These are phyloP conservation scores for Hyalella azteca DNA, from an alignment of 2,888 invertebrate species.

Conservation along the genomic window DNA sequence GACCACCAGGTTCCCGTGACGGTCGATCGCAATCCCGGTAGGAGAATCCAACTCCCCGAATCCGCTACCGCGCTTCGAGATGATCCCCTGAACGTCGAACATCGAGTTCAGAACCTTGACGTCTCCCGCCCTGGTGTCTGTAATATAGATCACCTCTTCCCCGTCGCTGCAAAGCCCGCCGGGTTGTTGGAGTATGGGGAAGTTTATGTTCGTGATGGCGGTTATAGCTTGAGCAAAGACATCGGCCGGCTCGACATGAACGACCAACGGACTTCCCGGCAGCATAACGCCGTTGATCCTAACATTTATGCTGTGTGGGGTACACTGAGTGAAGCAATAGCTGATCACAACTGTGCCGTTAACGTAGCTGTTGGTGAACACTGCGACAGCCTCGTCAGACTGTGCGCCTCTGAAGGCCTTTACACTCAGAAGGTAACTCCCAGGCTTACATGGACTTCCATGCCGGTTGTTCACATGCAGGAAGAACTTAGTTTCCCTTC, in stretches of 20 bases:
- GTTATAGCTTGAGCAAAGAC: not conserved
- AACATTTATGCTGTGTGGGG: not conserved
- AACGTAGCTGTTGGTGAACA: no score
- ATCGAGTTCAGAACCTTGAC: not conserved
- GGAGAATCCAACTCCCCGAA: not conserved
- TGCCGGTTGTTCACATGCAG: no score
- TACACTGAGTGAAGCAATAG: not conserved
- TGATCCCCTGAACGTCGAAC: no score
- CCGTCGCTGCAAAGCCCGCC: not conserved
- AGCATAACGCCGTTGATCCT: not conserved
- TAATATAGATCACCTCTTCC: not conserved
- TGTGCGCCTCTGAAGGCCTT: no score
- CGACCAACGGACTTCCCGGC: not conserved
- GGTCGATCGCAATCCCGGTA: not conserved
- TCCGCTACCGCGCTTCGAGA: not conserved
- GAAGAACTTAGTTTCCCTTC: no score
- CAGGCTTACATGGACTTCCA: no score
- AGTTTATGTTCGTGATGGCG: not conserved
- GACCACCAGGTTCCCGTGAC: not conserved
- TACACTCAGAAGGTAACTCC: no score
- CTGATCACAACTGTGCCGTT: not conserved
- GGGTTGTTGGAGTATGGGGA: not conserved
- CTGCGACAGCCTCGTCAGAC: no score
- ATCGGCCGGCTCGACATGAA: not conserved
- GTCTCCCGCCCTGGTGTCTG: not conserved